Evolutionary conservation across 30 jellyfish, hydroid and myxozoan genomes (phyloP).

Genomic region (Chironex yamaguchii): DNA sequence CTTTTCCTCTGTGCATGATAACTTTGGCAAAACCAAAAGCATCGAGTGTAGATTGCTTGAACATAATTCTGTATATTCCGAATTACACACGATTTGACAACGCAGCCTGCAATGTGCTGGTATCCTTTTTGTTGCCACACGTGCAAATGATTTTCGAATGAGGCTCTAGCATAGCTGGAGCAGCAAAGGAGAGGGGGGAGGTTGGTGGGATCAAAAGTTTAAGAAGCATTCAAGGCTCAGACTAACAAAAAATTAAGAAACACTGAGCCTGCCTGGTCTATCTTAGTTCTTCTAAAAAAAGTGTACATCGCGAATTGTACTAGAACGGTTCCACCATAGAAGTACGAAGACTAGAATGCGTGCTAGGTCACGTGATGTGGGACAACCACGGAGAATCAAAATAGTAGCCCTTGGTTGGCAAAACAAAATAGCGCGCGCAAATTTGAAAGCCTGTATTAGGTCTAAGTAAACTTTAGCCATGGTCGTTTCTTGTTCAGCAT

Average conservation of each 20-base stretch:
- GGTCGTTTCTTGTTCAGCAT: conserved; percentile 47
- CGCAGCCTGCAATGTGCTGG: background rate
- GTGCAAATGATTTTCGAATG: background rate
- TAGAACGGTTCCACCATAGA: too few relatives aligned
- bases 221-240: background rate
- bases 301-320: too few relatives aligned
- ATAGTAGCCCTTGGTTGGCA: too few relatives aligned
- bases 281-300: background rate
- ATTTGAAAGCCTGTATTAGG: too few relatives aligned
- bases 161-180: background rate
- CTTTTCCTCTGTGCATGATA: background rate
- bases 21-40: background rate
- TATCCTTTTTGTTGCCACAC: background rate
- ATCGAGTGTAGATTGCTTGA: background rate
- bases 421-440: too few relatives aligned
- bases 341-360: too few relatives aligned
- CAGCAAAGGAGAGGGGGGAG: background rate
- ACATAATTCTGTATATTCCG: background rate
- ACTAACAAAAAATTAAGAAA: background rate
- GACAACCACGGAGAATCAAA: too few relatives aligned
- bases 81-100: background rate
- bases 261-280: background rate
- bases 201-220: background rate
- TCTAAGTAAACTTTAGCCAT: conserved; percentile 2
- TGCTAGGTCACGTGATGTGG: too few relatives aligned